Conservation (phyloP, 2,888 invertebrate genomes). For the Hesperia comma region DNA sequence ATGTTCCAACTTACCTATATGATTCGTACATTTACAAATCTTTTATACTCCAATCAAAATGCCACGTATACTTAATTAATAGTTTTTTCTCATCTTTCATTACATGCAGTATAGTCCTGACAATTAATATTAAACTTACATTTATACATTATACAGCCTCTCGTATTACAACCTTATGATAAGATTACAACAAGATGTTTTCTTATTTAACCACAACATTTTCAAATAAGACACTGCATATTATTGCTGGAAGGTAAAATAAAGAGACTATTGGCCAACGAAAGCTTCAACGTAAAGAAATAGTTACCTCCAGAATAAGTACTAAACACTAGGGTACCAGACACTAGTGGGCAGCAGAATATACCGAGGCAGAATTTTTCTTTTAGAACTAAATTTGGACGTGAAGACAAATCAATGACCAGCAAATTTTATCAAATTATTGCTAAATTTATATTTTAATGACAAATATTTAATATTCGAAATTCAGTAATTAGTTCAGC, state of each 20-base stretch:
- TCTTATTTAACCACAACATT: slow-evolving; percentile 69
- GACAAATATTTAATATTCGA: too few relatives aligned
- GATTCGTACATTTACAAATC: background rate
- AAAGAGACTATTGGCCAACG: background rate
- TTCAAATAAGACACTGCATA: slow-evolving; percentile 71
- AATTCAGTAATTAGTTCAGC: too few relatives aligned
- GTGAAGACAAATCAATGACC: background rate
- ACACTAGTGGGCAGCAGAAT: too few relatives aligned
- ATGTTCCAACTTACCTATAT: too few relatives aligned
- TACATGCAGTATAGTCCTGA: background rate
- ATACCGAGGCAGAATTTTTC: background rate
- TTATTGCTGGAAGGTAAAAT: slow-evolving; percentile 58
- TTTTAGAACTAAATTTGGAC: background rate
- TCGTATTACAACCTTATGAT: slow-evolving; percentile 66
- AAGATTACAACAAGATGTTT: slow-evolving; percentile 58
- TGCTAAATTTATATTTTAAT: too few relatives aligned
- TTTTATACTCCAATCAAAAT: background rate
- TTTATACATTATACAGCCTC: slow-evolving; percentile 67
- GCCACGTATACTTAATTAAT: background rate
- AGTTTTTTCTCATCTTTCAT: background rate
- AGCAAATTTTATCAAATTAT: background rate
- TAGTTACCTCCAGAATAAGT: slow-evolving; percentile 40
- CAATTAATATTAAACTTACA: slow-evolving; percentile 31
- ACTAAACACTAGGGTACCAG: slow-evolving; percentile 33
- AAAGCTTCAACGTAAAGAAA: background rate